phyloP scores from a whole-genome alignment of 2,113 vertebrate species.

The Paramormyrops kingsleyae region DNA sequence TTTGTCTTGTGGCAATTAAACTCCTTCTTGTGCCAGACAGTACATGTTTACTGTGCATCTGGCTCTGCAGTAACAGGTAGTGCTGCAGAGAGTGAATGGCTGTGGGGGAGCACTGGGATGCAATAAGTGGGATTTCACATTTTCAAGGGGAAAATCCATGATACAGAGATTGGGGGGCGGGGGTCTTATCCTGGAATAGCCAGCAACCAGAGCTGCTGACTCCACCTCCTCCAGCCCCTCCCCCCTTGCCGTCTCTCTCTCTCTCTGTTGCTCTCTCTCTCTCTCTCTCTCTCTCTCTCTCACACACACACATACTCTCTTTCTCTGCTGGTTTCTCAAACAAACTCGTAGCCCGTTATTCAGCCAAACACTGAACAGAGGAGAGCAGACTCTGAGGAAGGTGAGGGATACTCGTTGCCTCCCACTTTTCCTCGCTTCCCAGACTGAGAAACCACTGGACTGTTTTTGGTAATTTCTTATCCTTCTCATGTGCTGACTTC shows the following conservation, averaged over 20 bases:
- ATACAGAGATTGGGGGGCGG: neutral
- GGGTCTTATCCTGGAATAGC: neutral
- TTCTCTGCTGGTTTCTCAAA: slow-evolving; percentile 29
- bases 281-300: slow-evolving; percentile 21
- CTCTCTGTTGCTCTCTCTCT: slow-evolving; percentile 12
- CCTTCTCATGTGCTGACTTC: neutral
- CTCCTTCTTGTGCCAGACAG: neutral
- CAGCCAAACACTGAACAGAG: slow-evolving; percentile 37
- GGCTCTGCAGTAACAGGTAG: neutral
- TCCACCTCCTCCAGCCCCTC: slow-evolving; percentile 15
- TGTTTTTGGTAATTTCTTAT: neutral
- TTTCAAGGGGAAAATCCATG: neutral
- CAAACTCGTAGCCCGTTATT: slow-evolving; percentile 34
- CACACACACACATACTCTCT: slow-evolving; percentile 11
- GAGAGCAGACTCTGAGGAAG: slow-evolving; percentile 30
- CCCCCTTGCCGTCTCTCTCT: slow-evolving; percentile 12
- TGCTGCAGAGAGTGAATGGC: neutral
- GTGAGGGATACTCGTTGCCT: slow-evolving; percentile 22
- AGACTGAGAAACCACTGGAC: neutral
- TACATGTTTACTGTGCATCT: no score
- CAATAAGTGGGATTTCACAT: neutral
- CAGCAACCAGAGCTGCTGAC: slow-evolving; percentile 25
- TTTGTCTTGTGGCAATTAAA: neutral
- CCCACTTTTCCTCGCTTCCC: slow-evolving; percentile 14
- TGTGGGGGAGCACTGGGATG: neutral